Conservation (phyloP, 2,113 vertebrate species). For the Amazona vittata region DNA sequence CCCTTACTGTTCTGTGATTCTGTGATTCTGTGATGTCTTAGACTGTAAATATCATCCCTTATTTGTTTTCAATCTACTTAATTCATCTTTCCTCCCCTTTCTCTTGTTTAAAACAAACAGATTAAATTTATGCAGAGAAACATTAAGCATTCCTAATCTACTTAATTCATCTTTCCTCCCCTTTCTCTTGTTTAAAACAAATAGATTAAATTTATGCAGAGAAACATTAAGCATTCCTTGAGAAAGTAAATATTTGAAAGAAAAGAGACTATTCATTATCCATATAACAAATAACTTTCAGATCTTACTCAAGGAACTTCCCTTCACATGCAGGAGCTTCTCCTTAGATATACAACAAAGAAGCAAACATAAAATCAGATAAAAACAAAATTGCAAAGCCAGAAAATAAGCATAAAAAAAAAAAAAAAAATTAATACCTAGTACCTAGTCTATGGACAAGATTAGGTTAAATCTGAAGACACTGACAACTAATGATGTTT, state of each 20-base stretch:
- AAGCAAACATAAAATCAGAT: not conserved
- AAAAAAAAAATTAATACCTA: not conserved
- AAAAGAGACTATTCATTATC: not conserved
- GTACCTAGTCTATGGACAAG: not conserved
- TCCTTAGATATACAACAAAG: not conserved
- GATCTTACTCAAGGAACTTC: not conserved
- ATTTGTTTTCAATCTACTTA: not conserved
- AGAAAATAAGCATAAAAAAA: not conserved
- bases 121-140: not conserved
- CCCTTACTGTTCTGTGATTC: no score
- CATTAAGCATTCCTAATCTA: not conserved
- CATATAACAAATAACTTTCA: not conserved
- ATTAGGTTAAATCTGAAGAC: not conserved
- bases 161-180: not conserved
- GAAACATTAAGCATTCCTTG: not conserved
- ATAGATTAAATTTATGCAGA: not conserved
- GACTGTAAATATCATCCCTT: not conserved
- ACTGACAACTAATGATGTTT: not conserved
- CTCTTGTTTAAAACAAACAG: not conserved
- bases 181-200: not conserved
- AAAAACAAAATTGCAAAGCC: not conserved
- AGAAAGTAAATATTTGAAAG: not conserved
- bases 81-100: not conserved
- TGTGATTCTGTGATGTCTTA: not conserved
- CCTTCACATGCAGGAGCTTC: not conserved